Percentiles rank a stretch among this genome's conserved stretches.
Evolutionary conservation across 2,113 vertebrate species (phyloP).

Genomic region (Hipposideros armiger): DNA sequence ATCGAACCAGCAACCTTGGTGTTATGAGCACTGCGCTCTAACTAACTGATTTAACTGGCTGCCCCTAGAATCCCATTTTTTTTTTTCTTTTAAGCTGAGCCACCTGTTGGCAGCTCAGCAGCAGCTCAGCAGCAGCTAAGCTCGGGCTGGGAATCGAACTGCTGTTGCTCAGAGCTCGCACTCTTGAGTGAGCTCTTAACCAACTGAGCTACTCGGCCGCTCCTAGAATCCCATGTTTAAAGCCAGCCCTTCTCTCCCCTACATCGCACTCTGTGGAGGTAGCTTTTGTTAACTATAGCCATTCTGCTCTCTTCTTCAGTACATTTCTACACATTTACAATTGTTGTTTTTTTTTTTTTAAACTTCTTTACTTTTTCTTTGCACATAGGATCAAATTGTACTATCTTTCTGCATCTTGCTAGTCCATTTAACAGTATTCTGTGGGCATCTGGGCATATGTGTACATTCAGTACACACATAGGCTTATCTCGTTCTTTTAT

Average conservation of each 20-base stretch:
- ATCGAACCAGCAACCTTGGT: no score
- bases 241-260: not conserved
- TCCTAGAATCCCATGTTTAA: not conserved
- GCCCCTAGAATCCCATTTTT: no score
- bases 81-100: no score
- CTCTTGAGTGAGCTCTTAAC: no score
- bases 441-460: not conserved
- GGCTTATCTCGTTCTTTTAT: not conserved
- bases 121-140: no score
- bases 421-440: not conserved
- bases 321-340: not conserved
- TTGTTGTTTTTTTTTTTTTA: not conserved
- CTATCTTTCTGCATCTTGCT: not conserved
- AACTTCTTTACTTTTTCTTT: not conserved
- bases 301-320: not conserved
- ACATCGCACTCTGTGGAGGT: not conserved
- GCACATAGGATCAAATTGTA: not conserved
- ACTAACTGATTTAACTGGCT: no score
- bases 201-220: no score
- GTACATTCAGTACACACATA: not conserved
- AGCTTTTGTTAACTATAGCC: conserved; percentile 2
- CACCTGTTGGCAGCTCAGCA: no score
- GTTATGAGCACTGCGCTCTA: no score
- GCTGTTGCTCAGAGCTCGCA: no score
- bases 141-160: no score